A percentile compares a stretch with the other conserved stretches of the same genome.
phyloP scores from a whole-genome alignment of 2,888 invertebrate species.

The Phytoseiulus persimilis region DNA sequence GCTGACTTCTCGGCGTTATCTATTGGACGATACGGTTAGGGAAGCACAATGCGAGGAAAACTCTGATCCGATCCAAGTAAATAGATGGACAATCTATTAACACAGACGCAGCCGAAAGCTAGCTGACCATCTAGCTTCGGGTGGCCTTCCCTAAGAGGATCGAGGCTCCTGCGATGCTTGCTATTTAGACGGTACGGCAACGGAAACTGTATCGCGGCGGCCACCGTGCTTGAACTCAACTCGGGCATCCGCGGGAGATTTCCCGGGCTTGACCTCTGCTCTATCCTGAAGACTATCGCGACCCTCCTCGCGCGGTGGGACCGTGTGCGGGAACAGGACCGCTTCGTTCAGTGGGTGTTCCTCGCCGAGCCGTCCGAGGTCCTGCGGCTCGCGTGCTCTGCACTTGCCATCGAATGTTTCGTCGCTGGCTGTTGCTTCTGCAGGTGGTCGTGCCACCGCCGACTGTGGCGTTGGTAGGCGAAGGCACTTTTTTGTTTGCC shows the following conservation, averaged over 20 bases:
- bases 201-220: background rate
- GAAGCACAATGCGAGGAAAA: background rate
- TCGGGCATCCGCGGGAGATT: background rate
- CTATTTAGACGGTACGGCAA: background rate
- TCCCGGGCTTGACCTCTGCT: too few relatives aligned
- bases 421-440: background rate
- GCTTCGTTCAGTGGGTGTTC: too few relatives aligned
- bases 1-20: background rate
- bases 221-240: background rate
- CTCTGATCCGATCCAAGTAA: background rate
- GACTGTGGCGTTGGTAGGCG: background rate
- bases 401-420: background rate
- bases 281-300: too few relatives aligned
- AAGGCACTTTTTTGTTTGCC: background rate
- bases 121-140: background rate
- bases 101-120: background rate
- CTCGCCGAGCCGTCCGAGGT: background rate
- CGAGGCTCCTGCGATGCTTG: background rate
- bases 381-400: background rate
- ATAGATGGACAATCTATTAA: conserved; percentile 5
- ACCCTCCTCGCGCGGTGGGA: too few relatives aligned
- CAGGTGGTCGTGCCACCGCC: background rate
- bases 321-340: too few relatives aligned
- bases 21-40: background rate
- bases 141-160: background rate